A percentile compares a stretch with the other conserved stretches of the same genome.
Evolutionary conservation across 2,797 vertebrate genomes (phyloP).

Genomic region (Crocidura indochinensis): DNA sequence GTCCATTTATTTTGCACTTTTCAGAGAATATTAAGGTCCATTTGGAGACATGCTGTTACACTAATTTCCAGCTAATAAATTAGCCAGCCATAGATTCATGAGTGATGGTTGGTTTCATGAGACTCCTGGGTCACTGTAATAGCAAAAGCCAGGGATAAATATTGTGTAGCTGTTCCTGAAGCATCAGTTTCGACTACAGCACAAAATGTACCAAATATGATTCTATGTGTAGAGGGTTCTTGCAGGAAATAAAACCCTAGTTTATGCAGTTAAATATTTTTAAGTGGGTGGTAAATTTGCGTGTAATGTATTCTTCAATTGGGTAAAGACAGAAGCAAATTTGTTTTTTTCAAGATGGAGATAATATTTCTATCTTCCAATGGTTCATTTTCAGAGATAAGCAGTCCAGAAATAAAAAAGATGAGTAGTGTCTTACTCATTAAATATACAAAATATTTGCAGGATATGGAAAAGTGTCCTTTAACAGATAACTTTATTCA

Average conservation of each 20-base stretch:
- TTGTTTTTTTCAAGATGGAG: background rate
- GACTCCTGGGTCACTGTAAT: background rate
- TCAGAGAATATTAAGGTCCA: background rate
- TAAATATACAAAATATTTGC: background rate
- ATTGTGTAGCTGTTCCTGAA: background rate
- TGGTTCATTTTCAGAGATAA: background rate
- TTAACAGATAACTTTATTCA: background rate
- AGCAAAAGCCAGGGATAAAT: background rate
- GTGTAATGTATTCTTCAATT: background rate
- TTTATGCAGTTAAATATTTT: background rate
- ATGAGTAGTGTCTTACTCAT: background rate
- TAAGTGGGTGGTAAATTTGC: background rate
- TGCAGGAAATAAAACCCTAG: too few relatives aligned
- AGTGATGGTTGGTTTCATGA: background rate
- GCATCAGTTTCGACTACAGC: background rate
- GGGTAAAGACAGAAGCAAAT: background rate
- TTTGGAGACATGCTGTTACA: background rate
- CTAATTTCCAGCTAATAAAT: constrained; percentile 12
- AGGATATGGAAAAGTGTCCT: background rate
- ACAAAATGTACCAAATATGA: background rate
- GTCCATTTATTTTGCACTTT: background rate
- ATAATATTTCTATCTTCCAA: background rate
- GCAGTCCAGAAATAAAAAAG: background rate
- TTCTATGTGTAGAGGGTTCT: background rate
- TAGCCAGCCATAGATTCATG: background rate